These are phyloP conservation scores for Halesus radiatus DNA, from an alignment of 1,140 invertebrate genomes.

Conservation along the genomic window DNA sequence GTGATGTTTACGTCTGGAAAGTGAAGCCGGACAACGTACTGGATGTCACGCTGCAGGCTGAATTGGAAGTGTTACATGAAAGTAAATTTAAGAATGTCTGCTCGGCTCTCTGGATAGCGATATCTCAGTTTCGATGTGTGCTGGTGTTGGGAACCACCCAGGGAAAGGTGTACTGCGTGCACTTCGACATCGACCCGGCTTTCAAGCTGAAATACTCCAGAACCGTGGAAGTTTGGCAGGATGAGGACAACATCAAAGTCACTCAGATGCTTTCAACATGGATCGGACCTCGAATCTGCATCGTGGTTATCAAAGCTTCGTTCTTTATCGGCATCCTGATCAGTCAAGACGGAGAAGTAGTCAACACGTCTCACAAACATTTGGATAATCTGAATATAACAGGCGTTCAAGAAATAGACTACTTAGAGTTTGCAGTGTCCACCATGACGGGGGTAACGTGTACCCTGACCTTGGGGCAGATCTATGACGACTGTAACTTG, in stretches of 20 bases:
- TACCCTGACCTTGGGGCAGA: not conserved
- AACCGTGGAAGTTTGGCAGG: constrained; percentile 11
- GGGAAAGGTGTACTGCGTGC: not conserved
- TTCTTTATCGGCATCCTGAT: constrained; percentile 23
- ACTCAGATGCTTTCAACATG: constrained; percentile 16
- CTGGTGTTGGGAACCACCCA: not conserved
- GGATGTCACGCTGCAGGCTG: not conserved
- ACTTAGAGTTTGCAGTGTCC: constrained; percentile 9
- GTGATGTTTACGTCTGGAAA: constrained; percentile 38
- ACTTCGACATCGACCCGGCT: not conserved
- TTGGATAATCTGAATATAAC: constrained; percentile 28
- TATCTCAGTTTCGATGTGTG: not conserved
- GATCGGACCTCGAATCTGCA: not conserved
- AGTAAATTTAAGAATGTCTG: constrained; percentile 3
- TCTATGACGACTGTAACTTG: not conserved
- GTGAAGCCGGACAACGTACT: not conserved
- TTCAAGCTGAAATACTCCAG: not conserved
- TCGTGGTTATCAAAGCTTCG: constrained; percentile 22
- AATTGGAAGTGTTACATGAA: not conserved
- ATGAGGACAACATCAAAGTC: constrained; percentile 24
- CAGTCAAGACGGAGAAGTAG: not conserved
- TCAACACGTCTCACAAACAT: not conserved
- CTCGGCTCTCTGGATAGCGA: not conserved
- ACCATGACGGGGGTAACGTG: constrained; percentile 15
- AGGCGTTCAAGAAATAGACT: constrained; percentile 12